Evolutionary conservation across 2,113 vertebrate genomes (phyloP), one percentile per base, ranked within the genome.

Genomic region (Corythoichthys haematopterus): DNA sequence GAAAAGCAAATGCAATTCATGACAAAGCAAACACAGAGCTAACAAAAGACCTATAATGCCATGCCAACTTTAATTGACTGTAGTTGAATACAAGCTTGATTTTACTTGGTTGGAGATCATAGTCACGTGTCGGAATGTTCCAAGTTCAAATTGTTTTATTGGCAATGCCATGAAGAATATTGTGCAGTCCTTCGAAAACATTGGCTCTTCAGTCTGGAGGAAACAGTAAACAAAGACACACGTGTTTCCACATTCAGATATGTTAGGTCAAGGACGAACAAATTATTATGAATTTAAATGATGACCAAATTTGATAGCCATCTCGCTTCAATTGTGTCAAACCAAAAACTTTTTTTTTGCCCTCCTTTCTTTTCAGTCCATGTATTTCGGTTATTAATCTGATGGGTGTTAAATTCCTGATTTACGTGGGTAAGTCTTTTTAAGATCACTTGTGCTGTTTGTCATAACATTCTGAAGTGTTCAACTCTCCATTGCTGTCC

Each of bases 101-200:
- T 69, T 71, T 87, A 92, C 89, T 58, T 85, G 80, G 61, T 83
- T 80, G 65, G 87, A 85, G 79, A 91, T 83, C 88, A 89, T 85
- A 55, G 86, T 74, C 63, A 92, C 83, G 28, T 91, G 91, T 60
- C 53, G 81, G 70, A 91, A 92, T 1, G 82, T 68, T 46, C 89
- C 89, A 0, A 1, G 63, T 28, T 60, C 68, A 0, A 84, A 66
- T 0, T 88, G 82, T 68, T 87, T 84, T 33, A 87, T 57, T 0
- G 89, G 88, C 64, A 87, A 66, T 3, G 86, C 87, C 68, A 88
- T 66, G 68, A 92, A 91, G 64, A 92, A 84, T 0, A 36, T 79
- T 0, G 64, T 51, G 70, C 70, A 75, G 38, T 92, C 91, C 35
- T 76, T 74, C 36, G 91, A 90, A 67, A 88, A 92, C 1, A 90